A percentile compares a stretch with the other conserved stretches of the same genome.
phyloP scores from a whole-genome alignment of 2,888 invertebrate genomes.

The Pterostichus madidus region DNA sequence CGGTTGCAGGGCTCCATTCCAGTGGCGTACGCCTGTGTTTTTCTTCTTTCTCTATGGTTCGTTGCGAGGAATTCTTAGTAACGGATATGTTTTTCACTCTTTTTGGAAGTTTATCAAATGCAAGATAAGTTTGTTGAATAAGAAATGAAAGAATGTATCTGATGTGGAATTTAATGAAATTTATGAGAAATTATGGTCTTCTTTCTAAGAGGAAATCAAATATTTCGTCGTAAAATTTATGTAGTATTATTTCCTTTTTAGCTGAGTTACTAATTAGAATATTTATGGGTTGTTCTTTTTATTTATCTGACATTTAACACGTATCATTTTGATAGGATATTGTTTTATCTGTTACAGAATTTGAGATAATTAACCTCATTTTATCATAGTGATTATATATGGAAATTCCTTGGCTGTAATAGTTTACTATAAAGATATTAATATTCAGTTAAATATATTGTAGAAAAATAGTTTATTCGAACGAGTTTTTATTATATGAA shows the following conservation, averaged over 20 bases:
- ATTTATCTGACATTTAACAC: too few relatives aligned
- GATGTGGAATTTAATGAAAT: too few relatives aligned
- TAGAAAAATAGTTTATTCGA: constrained; percentile 24
- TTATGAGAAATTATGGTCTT: too few relatives aligned
- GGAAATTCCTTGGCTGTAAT: constrained; percentile 27
- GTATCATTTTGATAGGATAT: neutral
- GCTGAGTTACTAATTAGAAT: too few relatives aligned
- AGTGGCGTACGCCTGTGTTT: constrained; percentile 31
- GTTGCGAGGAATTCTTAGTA: neutral
- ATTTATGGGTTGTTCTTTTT: too few relatives aligned
- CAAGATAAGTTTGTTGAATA: too few relatives aligned
- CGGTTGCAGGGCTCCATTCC: constrained; percentile 48
- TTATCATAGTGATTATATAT: constrained; percentile 29
- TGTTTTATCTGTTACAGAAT: constrained; percentile 26
- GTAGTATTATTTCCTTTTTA: too few relatives aligned
- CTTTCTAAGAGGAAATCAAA: too few relatives aligned
- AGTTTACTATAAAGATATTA: constrained; percentile 25
- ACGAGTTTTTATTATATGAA: neutral
- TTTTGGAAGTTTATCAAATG: too few relatives aligned
- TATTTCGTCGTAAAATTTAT: too few relatives aligned
- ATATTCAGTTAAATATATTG: neutral
- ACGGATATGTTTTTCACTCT: neutral
- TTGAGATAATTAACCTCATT: constrained; percentile 40
- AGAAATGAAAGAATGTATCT: too few relatives aligned
- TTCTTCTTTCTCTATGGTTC: neutral